Base-by-base conservation (phyloP, 2,888 invertebrate genomes). In the Torymus tubicola region DNA sequence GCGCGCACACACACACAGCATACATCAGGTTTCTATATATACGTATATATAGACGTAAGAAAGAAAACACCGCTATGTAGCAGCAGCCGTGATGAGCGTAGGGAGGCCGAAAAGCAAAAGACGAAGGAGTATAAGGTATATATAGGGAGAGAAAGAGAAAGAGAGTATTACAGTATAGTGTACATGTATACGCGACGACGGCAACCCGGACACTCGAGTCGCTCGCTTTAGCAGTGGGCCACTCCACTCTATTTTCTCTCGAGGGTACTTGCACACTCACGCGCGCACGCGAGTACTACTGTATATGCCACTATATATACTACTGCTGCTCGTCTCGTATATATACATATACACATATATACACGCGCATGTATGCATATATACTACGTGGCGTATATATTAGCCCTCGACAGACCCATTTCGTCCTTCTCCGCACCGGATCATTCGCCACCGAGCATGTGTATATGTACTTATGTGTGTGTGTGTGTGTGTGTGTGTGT, bases 381-480 rank as follows among this genome's bases (percentile, higher is more conserved):
- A n/a, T n/a, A n/a, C n/a, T n/a, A n/a, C n/a, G 63, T 21, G 50
- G 11, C 31, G 8, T 55, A 69, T 31, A 53, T 65, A 68, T 77
- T 70, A 70, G 65, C 65, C 21, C 78, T 78, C 24, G 60, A 78
- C 18, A 80, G 71, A 75, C 71, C 67, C 67, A 57, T 65, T 70
- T 42, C 42, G 42, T 42, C 42, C 42, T 1, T 8, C 42, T 8
- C 42, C 5, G 5, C 5, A 42, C 42, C 42, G 42, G 42, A 42
- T 42, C 42, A 42, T 42, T 42, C 42, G 42, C 42, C 42, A 42
- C 42, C 21, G 21, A 21, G 21, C 2, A 2, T 21, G 2, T 21
- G 21, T 21, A 21, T 21, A 21, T 21, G 2, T 21, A 2, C 2
- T 2, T 21, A 21, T 21, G 21, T 21, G 21, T 21, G 21, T 21